Evolutionary conservation across 2,797 vertebrate species (phyloP).

Genomic region (Coendou prehensilis): DNA sequence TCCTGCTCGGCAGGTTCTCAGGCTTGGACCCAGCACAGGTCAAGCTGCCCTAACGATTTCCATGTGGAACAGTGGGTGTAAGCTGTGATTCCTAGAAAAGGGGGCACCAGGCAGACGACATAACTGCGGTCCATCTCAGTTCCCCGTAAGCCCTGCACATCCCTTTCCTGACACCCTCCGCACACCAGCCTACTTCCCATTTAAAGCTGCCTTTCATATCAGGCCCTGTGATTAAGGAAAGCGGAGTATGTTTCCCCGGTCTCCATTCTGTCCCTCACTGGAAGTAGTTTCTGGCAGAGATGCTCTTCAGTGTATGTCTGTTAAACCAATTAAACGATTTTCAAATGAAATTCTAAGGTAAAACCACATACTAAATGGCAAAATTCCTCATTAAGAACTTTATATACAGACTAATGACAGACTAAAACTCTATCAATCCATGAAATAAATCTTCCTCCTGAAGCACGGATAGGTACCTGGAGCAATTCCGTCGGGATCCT

Average conservation of each 20-base stretch:
- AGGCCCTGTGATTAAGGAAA: not conserved
- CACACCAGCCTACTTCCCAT: not conserved
- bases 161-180: not conserved
- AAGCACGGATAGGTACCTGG: not conserved
- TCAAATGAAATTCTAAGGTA: conserved; percentile 43
- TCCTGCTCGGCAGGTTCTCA: not conserved
- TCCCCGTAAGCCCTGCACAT: not conserved
- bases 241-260: not conserved
- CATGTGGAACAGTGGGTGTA: not conserved
- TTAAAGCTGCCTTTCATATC: not conserved
- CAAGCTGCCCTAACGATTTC: not conserved
- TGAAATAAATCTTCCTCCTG: not conserved
- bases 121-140: not conserved
- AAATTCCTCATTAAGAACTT: not conserved
- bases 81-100: not conserved
- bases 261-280: not conserved
- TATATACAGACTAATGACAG: not conserved
- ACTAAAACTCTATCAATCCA: not conserved
- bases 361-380: not conserved
- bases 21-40: not conserved
- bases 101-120: not conserved
- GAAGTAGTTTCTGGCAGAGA: not conserved
- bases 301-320: not conserved
- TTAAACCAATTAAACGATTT: conserved; percentile 36
- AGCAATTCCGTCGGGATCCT: not conserved